These are phyloP conservation scores for Myotis lucifugus DNA, from an alignment of 2,113 vertebrate genomes.

Conservation along the genomic window DNA sequence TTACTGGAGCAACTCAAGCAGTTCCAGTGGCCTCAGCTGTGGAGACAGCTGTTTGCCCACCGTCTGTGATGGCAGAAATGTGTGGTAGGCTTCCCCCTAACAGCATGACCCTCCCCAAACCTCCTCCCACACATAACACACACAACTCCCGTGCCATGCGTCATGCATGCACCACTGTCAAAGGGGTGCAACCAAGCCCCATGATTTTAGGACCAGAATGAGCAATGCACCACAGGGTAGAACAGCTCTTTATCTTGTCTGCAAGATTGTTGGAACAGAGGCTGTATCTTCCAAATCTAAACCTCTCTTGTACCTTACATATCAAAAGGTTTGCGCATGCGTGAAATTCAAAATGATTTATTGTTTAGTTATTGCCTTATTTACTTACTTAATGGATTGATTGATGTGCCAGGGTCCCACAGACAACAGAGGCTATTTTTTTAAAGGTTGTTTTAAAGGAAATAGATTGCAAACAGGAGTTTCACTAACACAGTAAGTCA, in stretches of 20 bases:
- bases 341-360: slow-evolving; percentile 77
- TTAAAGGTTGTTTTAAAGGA: slow-evolving; percentile 63
- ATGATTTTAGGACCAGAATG: slow-evolving; percentile 38
- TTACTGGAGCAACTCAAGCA: slow-evolving; percentile 69
- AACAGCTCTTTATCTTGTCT: not conserved
- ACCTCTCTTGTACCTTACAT: slow-evolving; percentile 68
- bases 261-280: not conserved
- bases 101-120: slow-evolving; percentile 42
- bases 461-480: slow-evolving; percentile 65
- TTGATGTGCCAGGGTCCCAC: slow-evolving; percentile 65
- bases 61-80: slow-evolving; percentile 72
- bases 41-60: slow-evolving; percentile 81
- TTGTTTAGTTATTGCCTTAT: slow-evolving; percentile 80
- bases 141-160: not conserved
- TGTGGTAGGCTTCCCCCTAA: slow-evolving; percentile 57
- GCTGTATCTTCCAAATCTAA: slow-evolving; percentile 28
- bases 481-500: slow-evolving; percentile 60
- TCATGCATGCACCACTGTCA: not conserved
- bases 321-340: slow-evolving; percentile 70
- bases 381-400: slow-evolving; percentile 80
- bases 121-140: not conserved
- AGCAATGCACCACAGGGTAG: slow-evolving; percentile 2
- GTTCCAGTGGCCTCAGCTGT: slow-evolving; percentile 81
- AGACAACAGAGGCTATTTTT: slow-evolving; percentile 62
- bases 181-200: slow-evolving; percentile 26